These are phyloP conservation scores for Austrofundulus limnaeus DNA, from an alignment of 2,113 vertebrate species.

Conservation along the genomic window DNA sequence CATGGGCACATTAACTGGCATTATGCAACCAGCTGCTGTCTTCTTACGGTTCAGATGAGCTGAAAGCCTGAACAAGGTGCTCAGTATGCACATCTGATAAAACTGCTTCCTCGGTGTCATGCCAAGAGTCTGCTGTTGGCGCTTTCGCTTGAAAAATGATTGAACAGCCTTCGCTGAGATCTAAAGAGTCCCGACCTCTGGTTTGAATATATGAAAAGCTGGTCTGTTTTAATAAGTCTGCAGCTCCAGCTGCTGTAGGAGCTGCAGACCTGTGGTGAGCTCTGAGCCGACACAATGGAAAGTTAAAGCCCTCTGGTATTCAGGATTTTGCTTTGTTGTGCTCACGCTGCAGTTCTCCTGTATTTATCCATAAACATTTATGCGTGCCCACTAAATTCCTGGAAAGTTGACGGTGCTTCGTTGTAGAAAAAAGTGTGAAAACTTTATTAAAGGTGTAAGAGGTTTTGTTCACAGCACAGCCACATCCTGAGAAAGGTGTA, in stretches of 20 bases:
- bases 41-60: not conserved
- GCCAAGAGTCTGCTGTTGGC: slow-evolving; percentile 4
- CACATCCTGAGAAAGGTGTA: too few species aligned
- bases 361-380: slow-evolving; percentile 57
- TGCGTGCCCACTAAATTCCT: not conserved
- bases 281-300: not conserved
- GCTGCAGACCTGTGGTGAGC: not conserved
- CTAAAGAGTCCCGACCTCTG: slow-evolving; percentile 11
- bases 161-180: slow-evolving; percentile 5
- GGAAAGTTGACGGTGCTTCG: slow-evolving; percentile 1
- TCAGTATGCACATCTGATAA: not conserved
- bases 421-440: not conserved
- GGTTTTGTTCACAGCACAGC: too few species aligned
- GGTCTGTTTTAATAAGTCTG: not conserved
- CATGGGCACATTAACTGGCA: not conserved
- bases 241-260: not conserved
- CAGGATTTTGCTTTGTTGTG: slow-evolving; percentile 15
- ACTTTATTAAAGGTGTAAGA: too few species aligned
- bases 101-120: not conserved
- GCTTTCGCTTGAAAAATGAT: not conserved
- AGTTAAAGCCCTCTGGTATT: not conserved
- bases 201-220: slow-evolving; percentile 5
- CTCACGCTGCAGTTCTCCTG: slow-evolving; percentile 24
- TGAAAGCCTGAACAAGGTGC: not conserved
- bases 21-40: not conserved